Percentiles rank a stretch among this genome's conserved stretches.
Evolutionary conservation across 2,888 invertebrate species (phyloP).

Genomic region (Thera britannica): DNA sequence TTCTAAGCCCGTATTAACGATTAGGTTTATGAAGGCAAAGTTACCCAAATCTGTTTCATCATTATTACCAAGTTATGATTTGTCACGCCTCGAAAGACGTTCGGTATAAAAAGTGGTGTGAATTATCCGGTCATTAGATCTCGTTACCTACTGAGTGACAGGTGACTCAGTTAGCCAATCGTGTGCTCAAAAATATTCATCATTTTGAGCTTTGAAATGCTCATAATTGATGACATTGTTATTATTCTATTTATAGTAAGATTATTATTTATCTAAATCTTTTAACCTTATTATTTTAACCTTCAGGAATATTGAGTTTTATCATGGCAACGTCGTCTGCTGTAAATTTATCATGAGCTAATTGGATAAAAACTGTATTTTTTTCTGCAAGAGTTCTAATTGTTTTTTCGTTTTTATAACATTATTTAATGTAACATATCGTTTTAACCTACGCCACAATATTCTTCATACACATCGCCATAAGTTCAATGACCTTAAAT

Average conservation of each 20-base stretch:
- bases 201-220: not conserved
- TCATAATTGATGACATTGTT: no score
- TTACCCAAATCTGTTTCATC: not conserved
- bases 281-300: no score
- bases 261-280: no score
- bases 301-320: no score
- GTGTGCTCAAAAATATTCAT: not conserved
- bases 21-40: not conserved
- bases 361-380: no score
- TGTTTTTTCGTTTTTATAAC: no score
- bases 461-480: conserved; percentile 1
- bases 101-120: conserved; percentile 8
- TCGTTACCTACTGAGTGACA: conserved; percentile 15
- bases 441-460: not conserved
- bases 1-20: no score
- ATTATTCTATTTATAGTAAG: no score
- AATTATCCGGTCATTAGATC: conserved; percentile 27
- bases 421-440: no score
- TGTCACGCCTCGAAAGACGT: conserved; percentile 10
- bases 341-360: no score
- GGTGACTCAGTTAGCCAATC: conserved; percentile 8
- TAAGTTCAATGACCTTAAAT: conserved; percentile 30
- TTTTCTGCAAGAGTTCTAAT: no score
- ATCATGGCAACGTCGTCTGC: no score
- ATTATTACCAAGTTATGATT: conserved; percentile 10